Percentiles rank a stretch among this genome's conserved stretches.
Conservation (phyloP, 2,888 invertebrate genomes). For the Eurois occulta region DNA sequence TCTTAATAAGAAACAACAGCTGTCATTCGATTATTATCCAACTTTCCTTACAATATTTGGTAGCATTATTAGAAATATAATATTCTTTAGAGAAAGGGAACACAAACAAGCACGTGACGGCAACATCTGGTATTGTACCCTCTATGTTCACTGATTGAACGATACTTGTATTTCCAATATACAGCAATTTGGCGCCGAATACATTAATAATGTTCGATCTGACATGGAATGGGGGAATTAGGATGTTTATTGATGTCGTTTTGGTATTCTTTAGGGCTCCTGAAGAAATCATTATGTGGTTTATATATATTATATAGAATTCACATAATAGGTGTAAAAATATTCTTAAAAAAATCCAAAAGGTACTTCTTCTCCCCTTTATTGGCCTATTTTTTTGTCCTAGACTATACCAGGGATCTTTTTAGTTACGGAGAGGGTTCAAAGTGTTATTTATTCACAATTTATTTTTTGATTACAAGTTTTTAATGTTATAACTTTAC, state of each 20-base stretch:
- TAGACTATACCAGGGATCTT: too few relatives aligned
- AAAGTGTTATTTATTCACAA: too few relatives aligned
- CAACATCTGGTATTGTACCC: slow-evolving; percentile 66
- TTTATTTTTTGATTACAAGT: too few relatives aligned
- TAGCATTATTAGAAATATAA: slow-evolving; percentile 63
- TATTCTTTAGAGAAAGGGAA: slow-evolving; percentile 50
- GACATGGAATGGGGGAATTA: slow-evolving; percentile 33
- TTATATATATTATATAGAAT: not conserved
- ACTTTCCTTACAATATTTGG: slow-evolving; percentile 51
- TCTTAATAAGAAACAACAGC: slow-evolving; percentile 50
- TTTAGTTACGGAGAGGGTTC: too few relatives aligned
- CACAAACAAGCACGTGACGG: slow-evolving; percentile 53
- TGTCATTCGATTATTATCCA: slow-evolving; percentile 59
- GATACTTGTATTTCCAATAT: slow-evolving; percentile 58
- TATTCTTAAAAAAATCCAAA: too few relatives aligned
- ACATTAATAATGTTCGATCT: slow-evolving; percentile 60
- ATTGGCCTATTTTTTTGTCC: too few relatives aligned
- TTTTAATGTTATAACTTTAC: too few relatives aligned
- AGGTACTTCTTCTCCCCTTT: too few relatives aligned
- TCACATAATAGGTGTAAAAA: not conserved
- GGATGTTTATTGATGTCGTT: slow-evolving; percentile 35
- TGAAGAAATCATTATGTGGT: not conserved
- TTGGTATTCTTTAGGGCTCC: not conserved
- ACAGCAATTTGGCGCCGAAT: slow-evolving; percentile 64
- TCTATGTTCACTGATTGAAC: slow-evolving; percentile 64